Conservation (phyloP, 1,140 invertebrate species). For the Goniozus legneri region DNA sequence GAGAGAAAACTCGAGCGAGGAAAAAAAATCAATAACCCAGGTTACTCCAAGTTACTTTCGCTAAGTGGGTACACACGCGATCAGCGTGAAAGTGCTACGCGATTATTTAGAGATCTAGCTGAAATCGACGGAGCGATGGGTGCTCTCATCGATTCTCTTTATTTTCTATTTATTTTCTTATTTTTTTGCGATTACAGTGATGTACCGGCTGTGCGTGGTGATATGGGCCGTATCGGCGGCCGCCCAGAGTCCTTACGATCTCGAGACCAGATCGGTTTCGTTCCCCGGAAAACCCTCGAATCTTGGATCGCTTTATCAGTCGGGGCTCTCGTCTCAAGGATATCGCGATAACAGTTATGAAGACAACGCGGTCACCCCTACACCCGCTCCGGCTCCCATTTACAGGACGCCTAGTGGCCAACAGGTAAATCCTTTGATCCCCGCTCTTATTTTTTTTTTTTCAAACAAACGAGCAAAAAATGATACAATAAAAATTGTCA, state of each 20-base stretch:
- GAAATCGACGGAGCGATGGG: no score
- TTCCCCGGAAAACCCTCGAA: constrained; percentile 40
- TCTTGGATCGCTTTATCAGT: constrained; percentile 40
- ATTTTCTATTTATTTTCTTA: no score
- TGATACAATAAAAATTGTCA: constrained; percentile 15
- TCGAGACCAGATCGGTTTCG: constrained; percentile 42
- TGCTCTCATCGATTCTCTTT: no score
- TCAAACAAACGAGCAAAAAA: no score
- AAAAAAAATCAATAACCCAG: no score
- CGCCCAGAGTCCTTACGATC: constrained; percentile 41
- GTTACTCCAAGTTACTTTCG: constrained; percentile 17
- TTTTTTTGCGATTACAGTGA: constrained; percentile 24
- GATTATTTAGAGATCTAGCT: no score
- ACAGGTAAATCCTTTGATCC: constrained; percentile 21
- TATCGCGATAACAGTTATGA: constrained; percentile 52
- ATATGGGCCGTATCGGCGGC: constrained; percentile 34
- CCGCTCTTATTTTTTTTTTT: neutral
- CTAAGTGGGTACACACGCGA: neutral
- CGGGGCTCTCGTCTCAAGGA: constrained; percentile 30
- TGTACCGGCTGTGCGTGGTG: constrained; percentile 43
- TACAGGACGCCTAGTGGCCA: constrained; percentile 30
- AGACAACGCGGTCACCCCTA: constrained; percentile 51
- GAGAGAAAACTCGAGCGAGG: no score
- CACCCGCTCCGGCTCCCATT: constrained; percentile 43
- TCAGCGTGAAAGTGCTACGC: neutral